These are phyloP conservation scores for Rhynchonycteris naso DNA, from an alignment of 2,797 vertebrate species.

Conservation along the genomic window DNA sequence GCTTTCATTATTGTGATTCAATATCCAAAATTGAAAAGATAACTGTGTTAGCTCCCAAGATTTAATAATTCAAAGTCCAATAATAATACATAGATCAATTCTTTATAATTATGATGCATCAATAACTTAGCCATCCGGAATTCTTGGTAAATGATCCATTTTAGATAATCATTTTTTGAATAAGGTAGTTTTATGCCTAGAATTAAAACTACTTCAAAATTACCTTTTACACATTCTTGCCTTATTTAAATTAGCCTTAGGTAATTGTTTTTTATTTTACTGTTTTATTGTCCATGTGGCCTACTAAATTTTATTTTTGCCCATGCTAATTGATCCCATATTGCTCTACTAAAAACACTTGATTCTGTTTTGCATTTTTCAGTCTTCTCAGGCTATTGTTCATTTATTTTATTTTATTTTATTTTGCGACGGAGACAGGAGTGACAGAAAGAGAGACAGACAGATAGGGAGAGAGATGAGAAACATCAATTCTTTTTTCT, in stretches of 20 bases:
- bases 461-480: no score
- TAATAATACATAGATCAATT: not conserved
- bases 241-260: constrained; percentile 2
- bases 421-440: no score
- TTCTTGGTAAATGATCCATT: constrained; percentile 27
- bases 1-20: constrained; percentile 30
- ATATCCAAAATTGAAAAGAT: constrained; percentile 12
- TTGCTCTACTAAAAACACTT: constrained; percentile 1
- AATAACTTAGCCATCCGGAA: not conserved
- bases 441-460: no score
- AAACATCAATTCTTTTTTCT: no score
- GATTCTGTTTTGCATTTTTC: constrained; percentile 14
- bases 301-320: constrained; percentile 45
- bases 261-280: not conserved
- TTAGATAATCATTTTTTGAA: constrained; percentile 52
- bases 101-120: constrained; percentile 4
- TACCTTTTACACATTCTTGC: not conserved
- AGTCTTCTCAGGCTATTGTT: not conserved
- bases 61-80: constrained; percentile 3
- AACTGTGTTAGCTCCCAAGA: not conserved
- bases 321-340: not conserved
- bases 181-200: not conserved
- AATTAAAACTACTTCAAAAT: constrained; percentile 40
- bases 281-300: not conserved
- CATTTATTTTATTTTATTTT: not conserved